A percentile compares a stretch with the other conserved stretches of the same genome.
Conservation (phyloP, 37 sponge, comb jelly and placozoan genomes). For the Chondrilla cf. caribensis region DNA sequence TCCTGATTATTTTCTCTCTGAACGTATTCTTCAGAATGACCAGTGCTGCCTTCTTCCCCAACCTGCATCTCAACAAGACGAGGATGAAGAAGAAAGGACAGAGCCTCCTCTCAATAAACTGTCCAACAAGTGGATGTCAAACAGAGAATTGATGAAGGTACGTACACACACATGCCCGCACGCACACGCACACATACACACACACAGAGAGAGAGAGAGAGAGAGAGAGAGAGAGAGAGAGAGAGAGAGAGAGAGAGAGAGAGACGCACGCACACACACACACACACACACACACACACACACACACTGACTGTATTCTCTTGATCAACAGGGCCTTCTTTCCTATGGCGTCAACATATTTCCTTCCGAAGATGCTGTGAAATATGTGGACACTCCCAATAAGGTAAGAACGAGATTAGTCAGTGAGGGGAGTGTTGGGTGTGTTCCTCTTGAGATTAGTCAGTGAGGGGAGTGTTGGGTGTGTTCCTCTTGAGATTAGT, state of each 20-base stretch:
- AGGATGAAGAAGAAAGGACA: slow-evolving; percentile 23
- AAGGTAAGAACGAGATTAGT: slow-evolving; percentile 10
- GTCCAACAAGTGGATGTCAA: slow-evolving; percentile 38
- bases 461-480: too few relatives aligned
- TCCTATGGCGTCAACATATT: slow-evolving; percentile 40
- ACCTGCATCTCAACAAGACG: neutral
- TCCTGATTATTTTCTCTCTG: too few relatives aligned
- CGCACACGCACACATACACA: neutral
- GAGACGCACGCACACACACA: neutral
- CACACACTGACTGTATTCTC: too few relatives aligned
- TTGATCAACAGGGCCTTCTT: slow-evolving; percentile 22
- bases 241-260: neutral
- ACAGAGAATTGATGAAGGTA: slow-evolving; percentile 47
- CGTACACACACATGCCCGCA: too few relatives aligned
- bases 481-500: too few relatives aligned
- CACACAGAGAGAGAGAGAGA: slow-evolving; percentile 9
- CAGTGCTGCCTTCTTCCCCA: slow-evolving; percentile 13
- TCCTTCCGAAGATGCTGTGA: slow-evolving; percentile 42
- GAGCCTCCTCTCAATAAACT: slow-evolving; percentile 31
- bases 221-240: neutral
- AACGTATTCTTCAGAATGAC: slow-evolving; percentile 5
- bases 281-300: neutral
- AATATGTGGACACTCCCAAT: slow-evolving; percentile 35
- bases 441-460: neutral
- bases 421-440: neutral